Conservation (phyloP, 2,797 vertebrate species). For the Ptychobarbus kaznakovi region DNA sequence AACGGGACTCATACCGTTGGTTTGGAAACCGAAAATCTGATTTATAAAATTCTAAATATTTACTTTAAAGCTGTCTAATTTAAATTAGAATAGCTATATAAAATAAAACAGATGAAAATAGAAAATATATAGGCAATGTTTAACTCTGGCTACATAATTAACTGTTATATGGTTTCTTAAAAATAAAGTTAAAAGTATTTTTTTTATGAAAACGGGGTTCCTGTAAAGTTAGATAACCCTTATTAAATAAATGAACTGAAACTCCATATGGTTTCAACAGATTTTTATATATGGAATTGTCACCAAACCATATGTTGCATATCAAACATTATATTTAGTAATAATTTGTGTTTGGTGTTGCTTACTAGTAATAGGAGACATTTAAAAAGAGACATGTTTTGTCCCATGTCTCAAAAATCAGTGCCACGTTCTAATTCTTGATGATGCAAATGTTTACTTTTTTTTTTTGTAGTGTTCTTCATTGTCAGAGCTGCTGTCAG, state of each 20-base stretch:
- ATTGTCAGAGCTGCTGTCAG: slow-evolving; percentile 32
- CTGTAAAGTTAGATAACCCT: not conserved
- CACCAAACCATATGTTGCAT: not conserved
- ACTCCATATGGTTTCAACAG: not conserved
- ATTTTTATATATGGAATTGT: not conserved
- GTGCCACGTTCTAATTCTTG: not conserved
- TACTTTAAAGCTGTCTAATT: too few relatives aligned
- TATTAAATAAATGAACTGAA: not conserved
- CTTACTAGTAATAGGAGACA: not conserved
- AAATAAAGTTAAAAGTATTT: not conserved
- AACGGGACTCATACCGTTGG: not conserved
- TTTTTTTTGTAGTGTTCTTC: slow-evolving; percentile 55
- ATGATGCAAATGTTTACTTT: not conserved
- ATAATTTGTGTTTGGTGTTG: not conserved
- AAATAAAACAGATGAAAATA: too few relatives aligned
- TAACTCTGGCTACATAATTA: not conserved
- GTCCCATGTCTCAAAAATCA: not conserved
- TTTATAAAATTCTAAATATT: too few relatives aligned
- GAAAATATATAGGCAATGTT: not conserved
- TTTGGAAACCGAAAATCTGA: too few relatives aligned
- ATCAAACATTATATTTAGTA: not conserved
- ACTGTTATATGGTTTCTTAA: not conserved
- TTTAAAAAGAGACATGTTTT: not conserved
- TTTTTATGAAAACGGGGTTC: not conserved
- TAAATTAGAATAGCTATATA: too few relatives aligned